Base-by-base conservation (phyloP, 2,113 vertebrate species). In the Mohoua ochrocephala region DNA sequence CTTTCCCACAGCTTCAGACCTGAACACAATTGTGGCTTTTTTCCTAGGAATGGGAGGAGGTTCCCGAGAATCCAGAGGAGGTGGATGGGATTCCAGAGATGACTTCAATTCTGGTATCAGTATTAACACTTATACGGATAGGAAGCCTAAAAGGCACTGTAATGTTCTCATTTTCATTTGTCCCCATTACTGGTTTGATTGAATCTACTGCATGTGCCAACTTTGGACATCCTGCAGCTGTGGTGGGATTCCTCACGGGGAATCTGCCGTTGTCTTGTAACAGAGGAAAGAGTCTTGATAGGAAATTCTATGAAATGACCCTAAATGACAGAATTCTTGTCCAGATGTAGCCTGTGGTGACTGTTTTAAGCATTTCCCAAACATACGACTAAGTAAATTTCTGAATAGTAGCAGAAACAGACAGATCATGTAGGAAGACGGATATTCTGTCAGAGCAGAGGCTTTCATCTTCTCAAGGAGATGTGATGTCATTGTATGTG, bases 31-130 rank as follows among this genome's bases (percentile, higher is more conserved):
- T 96, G 92, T 97, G 96, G 21, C 97, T 98, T 97, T 97, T 81
- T 98, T 98, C 96, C 96, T 98, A 99, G 99, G 99, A 97, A 98
- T 98, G 97, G 99, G 99, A 98, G 98, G 99, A 97, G 98, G 98
- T 97, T 91, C 97, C 91, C 97, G 97, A 95, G 98, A 98, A 96
- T 82, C 98, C 95, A 97, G 98, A 98, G 98, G 99, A 98, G 98
- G 98, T 97, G 98, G 98, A 93, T 98, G 98, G 61, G 99, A 98
- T 67, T 97, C 97, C 97, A 98, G 98, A 87, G 99, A 99, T 39
- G 99, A 99, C 97, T 99, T 96, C 98, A 98, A 98, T 97, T 97
- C 98, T 93, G 96, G 98, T 98, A 97, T 94, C 96, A 94, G 97
- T 97, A 97, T 97, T 97, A 96, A 93, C 73, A 96, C 90, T 93